Evolutionary conservation across 2,113 vertebrate species (phyloP).

Genomic region (Coregonus clupeaformis): DNA sequence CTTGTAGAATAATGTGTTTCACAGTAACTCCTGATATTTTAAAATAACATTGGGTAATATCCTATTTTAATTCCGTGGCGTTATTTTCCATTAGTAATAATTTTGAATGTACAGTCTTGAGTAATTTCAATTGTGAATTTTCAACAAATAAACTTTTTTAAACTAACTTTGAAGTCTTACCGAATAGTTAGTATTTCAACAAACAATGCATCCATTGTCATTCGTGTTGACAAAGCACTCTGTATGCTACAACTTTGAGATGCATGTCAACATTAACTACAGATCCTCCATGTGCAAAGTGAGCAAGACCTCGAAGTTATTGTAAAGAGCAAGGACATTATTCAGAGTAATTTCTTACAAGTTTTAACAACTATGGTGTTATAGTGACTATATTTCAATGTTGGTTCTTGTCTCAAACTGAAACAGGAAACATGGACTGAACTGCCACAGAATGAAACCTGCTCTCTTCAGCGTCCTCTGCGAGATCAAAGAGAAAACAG

Average conservation of each 20-base stretch:
- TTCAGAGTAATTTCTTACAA: neutral
- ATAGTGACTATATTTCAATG: constrained; percentile 75
- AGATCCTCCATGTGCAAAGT: neutral
- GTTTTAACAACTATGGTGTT: constrained; percentile 67
- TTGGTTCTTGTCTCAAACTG: constrained; percentile 76
- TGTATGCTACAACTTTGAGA: neutral
- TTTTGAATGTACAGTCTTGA: too few relatives aligned
- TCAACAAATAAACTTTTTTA: neutral
- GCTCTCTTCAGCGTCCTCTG: constrained; percentile 98
- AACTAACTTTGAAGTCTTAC: neutral
- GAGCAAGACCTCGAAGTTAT: neutral
- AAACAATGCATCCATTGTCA: neutral
- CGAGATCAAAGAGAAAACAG: constrained; percentile 99
- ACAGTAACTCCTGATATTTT: neutral
- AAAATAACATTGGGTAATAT: neutral
- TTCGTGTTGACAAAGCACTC: neutral
- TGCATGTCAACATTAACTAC: neutral
- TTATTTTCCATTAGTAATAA: neutral
- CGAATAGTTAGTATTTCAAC: neutral
- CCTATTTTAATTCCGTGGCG: neutral
- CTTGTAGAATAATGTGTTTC: neutral
- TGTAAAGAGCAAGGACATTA: neutral
- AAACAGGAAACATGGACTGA: constrained; percentile 97
- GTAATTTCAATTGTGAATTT: neutral
- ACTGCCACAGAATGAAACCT: constrained; percentile 99